phyloP scores from a whole-genome alignment of 1,140 invertebrate genomes.

The Choristoneura fumiferana region DNA sequence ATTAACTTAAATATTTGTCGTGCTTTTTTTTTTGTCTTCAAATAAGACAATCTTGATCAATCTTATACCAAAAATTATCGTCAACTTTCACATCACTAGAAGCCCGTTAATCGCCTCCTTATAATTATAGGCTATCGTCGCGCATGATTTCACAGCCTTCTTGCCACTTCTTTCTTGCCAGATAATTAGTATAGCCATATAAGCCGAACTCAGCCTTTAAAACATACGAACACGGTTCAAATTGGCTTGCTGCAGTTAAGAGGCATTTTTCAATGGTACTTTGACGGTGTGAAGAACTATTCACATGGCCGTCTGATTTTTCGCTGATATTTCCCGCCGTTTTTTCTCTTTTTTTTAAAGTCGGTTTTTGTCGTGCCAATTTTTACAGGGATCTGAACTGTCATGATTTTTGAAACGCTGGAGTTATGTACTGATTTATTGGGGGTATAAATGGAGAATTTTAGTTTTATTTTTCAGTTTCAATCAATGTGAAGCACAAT shows the following conservation, averaged over 20 bases:
- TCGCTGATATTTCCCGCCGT: neutral
- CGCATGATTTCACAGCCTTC: conserved; percentile 41
- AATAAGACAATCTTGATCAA: too few relatives aligned
- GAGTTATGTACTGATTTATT: too few relatives aligned
- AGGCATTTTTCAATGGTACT: conserved; percentile 29
- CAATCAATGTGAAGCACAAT: too few relatives aligned
- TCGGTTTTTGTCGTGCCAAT: too few relatives aligned
- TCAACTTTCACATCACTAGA: conserved; percentile 29
- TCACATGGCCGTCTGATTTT: conserved; percentile 27
- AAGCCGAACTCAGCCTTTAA: conserved; percentile 19
- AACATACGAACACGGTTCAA: neutral
- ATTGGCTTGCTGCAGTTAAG: conserved; percentile 8
- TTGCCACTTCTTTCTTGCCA: conserved; percentile 27
- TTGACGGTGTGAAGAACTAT: conserved; percentile 31
- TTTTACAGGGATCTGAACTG: too few relatives aligned
- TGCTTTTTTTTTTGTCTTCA: too few relatives aligned
- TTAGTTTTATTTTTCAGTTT: too few relatives aligned
- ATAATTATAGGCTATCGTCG: conserved; percentile 44
- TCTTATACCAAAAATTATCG: conserved; percentile 7
- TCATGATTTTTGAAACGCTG: too few relatives aligned
- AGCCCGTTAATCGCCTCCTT: conserved; percentile 34
- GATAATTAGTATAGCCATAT: conserved; percentile 32
- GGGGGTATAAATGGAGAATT: too few relatives aligned
- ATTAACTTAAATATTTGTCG: too few relatives aligned
- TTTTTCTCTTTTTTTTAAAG: neutral